phyloP scores from a whole-genome alignment of 2,113 vertebrate species.

The Pardalotus punctatus region DNA sequence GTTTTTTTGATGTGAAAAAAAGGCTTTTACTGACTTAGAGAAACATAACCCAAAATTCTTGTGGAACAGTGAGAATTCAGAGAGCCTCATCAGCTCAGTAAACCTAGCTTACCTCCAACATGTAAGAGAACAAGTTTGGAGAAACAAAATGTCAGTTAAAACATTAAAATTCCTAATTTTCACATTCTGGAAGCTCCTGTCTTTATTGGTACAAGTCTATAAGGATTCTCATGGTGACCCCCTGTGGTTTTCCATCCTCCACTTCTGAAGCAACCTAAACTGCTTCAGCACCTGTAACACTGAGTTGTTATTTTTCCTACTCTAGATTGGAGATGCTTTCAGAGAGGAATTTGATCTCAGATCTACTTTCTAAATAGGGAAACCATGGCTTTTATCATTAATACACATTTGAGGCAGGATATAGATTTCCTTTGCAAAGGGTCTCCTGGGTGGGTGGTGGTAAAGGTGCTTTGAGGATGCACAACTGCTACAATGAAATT shows the following conservation, averaged over 20 bases:
- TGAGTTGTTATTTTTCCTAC: background rate
- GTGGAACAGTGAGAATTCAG: background rate
- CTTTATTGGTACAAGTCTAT: background rate
- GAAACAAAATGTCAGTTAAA: background rate
- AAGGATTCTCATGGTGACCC: background rate
- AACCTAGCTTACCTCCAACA: background rate
- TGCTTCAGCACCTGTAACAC: background rate
- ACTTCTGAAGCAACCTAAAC: background rate
- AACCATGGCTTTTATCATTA: background rate
- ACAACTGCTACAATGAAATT: background rate
- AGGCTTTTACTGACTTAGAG: background rate
- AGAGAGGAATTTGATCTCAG: background rate
- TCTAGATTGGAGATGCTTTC: background rate
- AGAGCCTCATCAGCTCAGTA: background rate
- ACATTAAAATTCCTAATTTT: background rate
- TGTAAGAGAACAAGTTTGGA: background rate
- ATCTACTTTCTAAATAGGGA: background rate
- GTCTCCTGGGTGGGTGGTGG: background rate
- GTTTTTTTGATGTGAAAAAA: background rate
- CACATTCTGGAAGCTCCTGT: background rate
- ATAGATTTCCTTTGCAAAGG: background rate
- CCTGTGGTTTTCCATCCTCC: background rate
- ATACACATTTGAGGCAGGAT: background rate
- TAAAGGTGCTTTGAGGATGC: background rate
- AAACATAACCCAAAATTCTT: background rate